A percentile compares a stretch with the other conserved stretches of the same genome.
Evolutionary conservation across 2,113 vertebrate species (phyloP).

Genomic region (Catharus fuscescens): DNA sequence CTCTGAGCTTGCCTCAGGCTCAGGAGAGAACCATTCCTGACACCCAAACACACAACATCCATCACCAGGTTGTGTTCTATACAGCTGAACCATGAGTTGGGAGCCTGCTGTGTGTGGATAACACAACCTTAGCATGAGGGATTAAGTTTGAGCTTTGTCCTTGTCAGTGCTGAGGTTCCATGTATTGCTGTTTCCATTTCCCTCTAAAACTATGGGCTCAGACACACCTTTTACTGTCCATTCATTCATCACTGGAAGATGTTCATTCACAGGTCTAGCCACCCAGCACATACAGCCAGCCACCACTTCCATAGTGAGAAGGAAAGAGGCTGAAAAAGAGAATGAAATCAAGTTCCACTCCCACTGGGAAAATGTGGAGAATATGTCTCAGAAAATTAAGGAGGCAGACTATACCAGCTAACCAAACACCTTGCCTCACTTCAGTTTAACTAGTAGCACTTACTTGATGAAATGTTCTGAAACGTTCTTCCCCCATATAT

Average conservation of each 20-base stretch:
- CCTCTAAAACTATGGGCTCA: background rate
- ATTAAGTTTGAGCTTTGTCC: background rate
- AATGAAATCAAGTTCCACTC: background rate
- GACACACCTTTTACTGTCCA: accelerated
- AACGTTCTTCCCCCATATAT: background rate
- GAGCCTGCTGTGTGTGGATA: background rate
- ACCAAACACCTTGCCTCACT: background rate
- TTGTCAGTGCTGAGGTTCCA: background rate
- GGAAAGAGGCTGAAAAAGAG: background rate
- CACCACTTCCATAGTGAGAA: background rate
- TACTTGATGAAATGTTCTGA: background rate
- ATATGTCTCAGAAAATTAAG: background rate
- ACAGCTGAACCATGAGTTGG: background rate
- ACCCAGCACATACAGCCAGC: background rate
- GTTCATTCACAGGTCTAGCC: background rate
- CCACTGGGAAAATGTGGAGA: background rate
- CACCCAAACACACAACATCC: background rate
- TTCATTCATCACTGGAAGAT: background rate
- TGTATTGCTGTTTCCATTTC: background rate
- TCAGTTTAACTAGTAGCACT: background rate
- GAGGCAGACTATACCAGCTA: background rate
- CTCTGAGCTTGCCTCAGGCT: background rate
- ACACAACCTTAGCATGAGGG: background rate
- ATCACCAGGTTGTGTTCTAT: background rate
- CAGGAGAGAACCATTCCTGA: background rate